Conservation (phyloP, 2,113 vertebrate genomes). For the Prolemur simus region DNA sequence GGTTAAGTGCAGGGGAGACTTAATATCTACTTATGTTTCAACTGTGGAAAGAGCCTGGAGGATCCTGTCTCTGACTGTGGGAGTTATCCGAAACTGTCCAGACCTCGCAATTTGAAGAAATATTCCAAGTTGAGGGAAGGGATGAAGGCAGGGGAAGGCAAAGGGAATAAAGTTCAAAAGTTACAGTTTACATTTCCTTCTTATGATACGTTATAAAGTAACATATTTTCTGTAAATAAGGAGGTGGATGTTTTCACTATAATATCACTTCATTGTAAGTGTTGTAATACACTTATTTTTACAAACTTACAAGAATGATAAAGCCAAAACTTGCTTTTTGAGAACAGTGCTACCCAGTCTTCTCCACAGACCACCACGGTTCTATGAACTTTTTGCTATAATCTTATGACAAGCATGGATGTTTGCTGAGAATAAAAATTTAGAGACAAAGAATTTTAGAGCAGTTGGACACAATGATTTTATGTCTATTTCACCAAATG, state of each 20-base stretch:
- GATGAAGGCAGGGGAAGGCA: neutral
- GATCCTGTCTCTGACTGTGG: neutral
- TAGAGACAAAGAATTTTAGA: constrained; percentile 37
- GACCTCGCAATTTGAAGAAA: neutral
- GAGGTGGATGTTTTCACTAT: neutral
- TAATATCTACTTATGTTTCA: constrained; percentile 16
- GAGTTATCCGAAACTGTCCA: neutral
- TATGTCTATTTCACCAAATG: neutral
- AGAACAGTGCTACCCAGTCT: neutral
- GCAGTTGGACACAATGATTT: constrained; percentile 10
- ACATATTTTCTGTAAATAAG: constrained; percentile 5
- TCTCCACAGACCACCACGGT: neutral
- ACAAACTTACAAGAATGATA: constrained; percentile 15
- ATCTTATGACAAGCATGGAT: neutral
- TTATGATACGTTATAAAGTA: neutral
- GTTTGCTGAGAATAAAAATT: neutral
- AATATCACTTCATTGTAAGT: neutral
- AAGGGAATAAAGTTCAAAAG: neutral
- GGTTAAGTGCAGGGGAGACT: neutral
- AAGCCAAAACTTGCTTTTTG: constrained; percentile 10
- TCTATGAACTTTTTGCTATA: neutral
- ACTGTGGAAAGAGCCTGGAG: neutral
- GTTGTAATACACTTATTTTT: neutral
- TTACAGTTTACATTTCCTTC: neutral
- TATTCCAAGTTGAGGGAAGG: neutral